These are phyloP conservation scores for Tupaia tana DNA, from an alignment of 2,113 vertebrate species.

Conservation along the genomic window DNA sequence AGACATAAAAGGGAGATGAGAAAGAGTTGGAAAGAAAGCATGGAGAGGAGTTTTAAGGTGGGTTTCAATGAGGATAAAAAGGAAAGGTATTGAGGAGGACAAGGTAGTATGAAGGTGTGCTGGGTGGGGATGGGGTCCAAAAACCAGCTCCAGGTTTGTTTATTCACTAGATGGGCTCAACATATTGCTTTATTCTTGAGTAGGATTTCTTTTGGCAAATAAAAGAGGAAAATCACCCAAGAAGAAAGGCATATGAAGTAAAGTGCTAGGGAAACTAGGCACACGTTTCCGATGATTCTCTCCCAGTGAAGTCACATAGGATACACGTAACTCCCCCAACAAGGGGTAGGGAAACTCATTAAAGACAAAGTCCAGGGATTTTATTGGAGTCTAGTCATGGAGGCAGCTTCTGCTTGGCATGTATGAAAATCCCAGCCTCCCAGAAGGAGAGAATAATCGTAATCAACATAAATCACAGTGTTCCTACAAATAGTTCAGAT, in stretches of 20 bases:
- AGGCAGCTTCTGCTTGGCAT: background rate
- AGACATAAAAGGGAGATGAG: background rate
- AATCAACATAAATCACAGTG: background rate
- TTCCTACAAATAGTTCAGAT: background rate
- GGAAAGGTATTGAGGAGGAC: background rate
- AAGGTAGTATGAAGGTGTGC: background rate
- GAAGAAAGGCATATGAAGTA: background rate
- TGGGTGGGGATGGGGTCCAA: background rate
- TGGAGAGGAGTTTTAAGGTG: background rate
- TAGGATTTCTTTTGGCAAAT: background rate
- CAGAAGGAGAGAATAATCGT: background rate
- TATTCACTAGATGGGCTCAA: background rate
- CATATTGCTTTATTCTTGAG: background rate
- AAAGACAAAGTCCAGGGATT: background rate
- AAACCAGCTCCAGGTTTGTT: background rate
- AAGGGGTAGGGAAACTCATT: background rate
- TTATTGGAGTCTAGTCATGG: background rate
- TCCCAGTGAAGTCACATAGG: background rate
- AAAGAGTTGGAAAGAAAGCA: background rate
- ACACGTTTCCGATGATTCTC: background rate
- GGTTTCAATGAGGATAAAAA: background rate
- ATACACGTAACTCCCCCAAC: background rate
- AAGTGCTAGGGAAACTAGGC: background rate
- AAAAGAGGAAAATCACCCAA: background rate
- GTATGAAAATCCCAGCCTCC: background rate